phyloP scores from a whole-genome alignment of 2,888 invertebrate species.

The Lasioglossum lativentre region DNA sequence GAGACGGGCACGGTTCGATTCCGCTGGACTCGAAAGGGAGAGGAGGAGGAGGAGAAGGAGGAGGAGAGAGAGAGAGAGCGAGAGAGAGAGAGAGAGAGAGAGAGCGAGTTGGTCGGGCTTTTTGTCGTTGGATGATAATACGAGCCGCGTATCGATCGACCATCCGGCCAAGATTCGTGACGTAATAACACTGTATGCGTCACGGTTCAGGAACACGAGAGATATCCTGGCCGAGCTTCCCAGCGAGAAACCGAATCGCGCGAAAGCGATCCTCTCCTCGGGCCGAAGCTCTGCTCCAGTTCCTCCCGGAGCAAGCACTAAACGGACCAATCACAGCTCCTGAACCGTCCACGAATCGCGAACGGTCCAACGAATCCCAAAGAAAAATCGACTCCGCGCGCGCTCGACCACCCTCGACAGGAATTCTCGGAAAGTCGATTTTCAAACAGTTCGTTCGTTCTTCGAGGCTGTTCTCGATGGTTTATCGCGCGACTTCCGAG shows the following conservation, averaged over 20 bases:
- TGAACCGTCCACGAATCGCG: background rate
- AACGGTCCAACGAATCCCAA: background rate
- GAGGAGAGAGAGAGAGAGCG: background rate
- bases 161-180: conserved; percentile 60
- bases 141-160: conserved; percentile 58
- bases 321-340: background rate
- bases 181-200: conserved; percentile 63
- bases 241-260: conserved; percentile 11
- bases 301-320: background rate
- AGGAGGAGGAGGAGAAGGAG: background rate
- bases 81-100: background rate
- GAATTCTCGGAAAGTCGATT: background rate
- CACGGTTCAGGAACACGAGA: conserved; percentile 53
- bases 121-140: conserved; percentile 52
- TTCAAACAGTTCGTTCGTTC: background rate
- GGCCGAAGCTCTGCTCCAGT: background rate
- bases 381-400: background rate
- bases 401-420: background rate
- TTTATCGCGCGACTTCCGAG: too few relatives aligned
- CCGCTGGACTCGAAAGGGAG: conserved; percentile 12
- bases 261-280: background rate
- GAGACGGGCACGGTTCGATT: background rate
- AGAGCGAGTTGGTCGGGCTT: conserved; percentile 10
- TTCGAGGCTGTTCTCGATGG: too few relatives aligned
- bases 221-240: conserved; percentile 24